These are phyloP conservation scores for Bubalus kerabau DNA, from an alignment of 2,113 vertebrate genomes.

Conservation along the genomic window DNA sequence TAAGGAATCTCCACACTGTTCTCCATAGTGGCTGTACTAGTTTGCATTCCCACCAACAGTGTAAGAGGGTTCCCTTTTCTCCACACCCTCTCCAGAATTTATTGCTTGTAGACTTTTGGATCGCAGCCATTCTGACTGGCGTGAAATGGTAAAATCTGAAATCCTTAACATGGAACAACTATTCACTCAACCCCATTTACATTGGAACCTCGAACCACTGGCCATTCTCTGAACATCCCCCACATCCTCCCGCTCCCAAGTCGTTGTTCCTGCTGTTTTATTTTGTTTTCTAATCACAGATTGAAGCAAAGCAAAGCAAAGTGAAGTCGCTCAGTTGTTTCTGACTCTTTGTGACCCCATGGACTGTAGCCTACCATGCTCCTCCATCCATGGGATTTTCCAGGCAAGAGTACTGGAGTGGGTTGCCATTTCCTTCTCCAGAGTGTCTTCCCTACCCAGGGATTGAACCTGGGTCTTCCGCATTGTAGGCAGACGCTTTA, in stretches of 20 bases:
- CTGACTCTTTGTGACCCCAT: background rate
- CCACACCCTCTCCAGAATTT: too few relatives aligned
- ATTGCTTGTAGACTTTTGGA: too few relatives aligned
- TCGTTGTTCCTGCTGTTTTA: background rate
- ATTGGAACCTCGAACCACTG: background rate
- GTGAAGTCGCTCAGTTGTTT: background rate
- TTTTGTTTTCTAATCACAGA: background rate
- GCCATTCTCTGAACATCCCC: conserved; percentile 21
- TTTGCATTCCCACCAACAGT: too few relatives aligned
- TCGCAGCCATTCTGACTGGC: too few relatives aligned
- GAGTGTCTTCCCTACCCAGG: background rate
- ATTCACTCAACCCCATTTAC: background rate
- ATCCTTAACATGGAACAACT: background rate
- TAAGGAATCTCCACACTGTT: too few relatives aligned
- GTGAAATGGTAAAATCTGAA: background rate
- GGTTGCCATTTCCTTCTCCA: background rate
- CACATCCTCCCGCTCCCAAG: background rate
- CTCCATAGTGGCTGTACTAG: too few relatives aligned
- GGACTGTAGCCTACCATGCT: background rate
- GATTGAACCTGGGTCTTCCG: background rate
- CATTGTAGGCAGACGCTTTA: background rate
- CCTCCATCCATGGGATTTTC: background rate
- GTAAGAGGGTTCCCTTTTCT: too few relatives aligned
- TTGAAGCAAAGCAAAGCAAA: background rate
- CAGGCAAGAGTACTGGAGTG: background rate